phyloP scores from a whole-genome alignment of 1,140 invertebrate genomes.

The Heliconius hermathena region DNA sequence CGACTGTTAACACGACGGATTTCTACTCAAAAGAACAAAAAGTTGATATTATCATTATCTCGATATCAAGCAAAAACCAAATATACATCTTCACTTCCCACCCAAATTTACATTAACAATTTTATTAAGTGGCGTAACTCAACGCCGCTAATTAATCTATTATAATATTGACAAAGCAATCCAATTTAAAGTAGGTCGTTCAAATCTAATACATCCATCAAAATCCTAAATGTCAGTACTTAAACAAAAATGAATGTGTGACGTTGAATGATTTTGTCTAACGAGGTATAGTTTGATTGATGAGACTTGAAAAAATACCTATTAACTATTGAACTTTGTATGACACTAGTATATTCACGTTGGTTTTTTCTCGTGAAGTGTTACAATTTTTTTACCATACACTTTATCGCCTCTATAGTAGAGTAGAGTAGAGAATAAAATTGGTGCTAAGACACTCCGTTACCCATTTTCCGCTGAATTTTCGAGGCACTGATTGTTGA shows the following conservation, averaged over 20 bases:
- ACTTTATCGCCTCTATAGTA: too few relatives aligned
- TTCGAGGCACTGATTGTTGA: too few relatives aligned
- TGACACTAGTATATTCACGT: background rate
- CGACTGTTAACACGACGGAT: too few relatives aligned
- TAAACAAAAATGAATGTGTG: conserved; percentile 12
- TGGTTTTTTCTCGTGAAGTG: background rate
- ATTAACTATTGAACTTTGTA: conserved; percentile 5
- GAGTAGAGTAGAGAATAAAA: too few relatives aligned
- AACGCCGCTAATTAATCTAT: background rate
- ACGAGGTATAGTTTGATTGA: conserved; percentile 29
- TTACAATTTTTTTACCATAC: background rate
- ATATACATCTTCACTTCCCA: too few relatives aligned
- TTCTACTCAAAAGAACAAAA: too few relatives aligned
- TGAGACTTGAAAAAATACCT: conserved; percentile 18
- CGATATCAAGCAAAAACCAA: too few relatives aligned
- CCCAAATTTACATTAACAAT: too few relatives aligned
- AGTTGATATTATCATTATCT: too few relatives aligned
- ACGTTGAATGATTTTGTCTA: conserved; percentile 35
- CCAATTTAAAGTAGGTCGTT: conserved; percentile 9
- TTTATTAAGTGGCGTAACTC: background rate
- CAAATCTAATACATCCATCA: conserved; percentile 18
- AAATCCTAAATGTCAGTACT: conserved; percentile 22
- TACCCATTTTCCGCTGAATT: too few relatives aligned
- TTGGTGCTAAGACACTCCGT: too few relatives aligned
- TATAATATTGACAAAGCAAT: conserved; percentile 1